Evolutionary conservation across 1,140 invertebrate genomes (phyloP).

Genomic region (Ladona fulva): DNA sequence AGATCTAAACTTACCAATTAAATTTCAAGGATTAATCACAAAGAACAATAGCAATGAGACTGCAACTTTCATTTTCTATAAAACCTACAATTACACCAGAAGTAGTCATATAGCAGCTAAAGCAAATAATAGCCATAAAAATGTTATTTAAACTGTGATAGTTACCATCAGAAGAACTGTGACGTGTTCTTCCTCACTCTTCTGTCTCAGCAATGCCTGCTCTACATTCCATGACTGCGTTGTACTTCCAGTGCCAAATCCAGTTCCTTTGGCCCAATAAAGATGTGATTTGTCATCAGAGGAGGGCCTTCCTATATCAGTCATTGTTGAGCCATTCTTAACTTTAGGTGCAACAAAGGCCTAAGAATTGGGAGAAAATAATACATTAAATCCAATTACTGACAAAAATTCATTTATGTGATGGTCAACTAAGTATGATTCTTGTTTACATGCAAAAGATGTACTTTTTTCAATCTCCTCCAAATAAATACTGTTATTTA

Average conservation of each 20-base stretch:
- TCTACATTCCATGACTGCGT: constrained; percentile 94
- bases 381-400: no score
- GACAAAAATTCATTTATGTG: no score
- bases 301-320: not conserved
- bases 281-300: constrained; percentile 70
- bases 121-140: not conserved
- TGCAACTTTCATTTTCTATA: not conserved
- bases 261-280: constrained; percentile 91
- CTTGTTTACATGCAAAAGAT: no score
- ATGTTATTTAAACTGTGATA: no score
- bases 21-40: no score
- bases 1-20: no score
- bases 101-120: not conserved
- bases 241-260: constrained; percentile 91
- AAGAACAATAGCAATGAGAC: no score
- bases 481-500: no score
- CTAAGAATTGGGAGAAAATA: no score
- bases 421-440: no score
- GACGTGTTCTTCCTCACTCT: constrained; percentile 87
- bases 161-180: constrained; percentile 61
- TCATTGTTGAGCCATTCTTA: not conserved
- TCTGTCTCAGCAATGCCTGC: constrained; percentile 77
- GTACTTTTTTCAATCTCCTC: no score
- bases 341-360: not conserved
- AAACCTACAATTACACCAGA: not conserved